These are phyloP conservation scores for Thalpophila matura DNA, from an alignment of 2,888 invertebrate species.

Conservation along the genomic window DNA sequence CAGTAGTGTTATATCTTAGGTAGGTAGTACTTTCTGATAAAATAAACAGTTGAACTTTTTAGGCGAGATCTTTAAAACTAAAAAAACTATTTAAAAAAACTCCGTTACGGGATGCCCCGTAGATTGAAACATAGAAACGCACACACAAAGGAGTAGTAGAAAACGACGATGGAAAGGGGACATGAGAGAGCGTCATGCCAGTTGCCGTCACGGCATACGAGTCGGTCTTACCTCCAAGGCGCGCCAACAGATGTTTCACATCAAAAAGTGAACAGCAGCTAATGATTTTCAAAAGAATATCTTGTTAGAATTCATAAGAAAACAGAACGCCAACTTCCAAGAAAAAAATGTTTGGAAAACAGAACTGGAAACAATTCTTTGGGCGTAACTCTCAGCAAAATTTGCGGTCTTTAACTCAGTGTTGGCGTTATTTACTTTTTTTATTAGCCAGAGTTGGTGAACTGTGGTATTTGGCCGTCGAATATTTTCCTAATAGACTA, in stretches of 20 bases:
- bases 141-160: no score
- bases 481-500: slow-evolving; percentile 69
- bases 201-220: no score
- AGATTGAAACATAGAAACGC: no score
- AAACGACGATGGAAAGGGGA: no score
- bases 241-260: no score
- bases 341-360: slow-evolving; percentile 26
- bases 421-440: slow-evolving; percentile 47
- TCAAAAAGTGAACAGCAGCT: no score
- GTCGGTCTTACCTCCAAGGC: no score
- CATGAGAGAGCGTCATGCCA: no score
- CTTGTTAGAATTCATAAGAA: slow-evolving; percentile 21
- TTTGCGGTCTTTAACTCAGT: slow-evolving; percentile 46
- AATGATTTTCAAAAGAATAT: slow-evolving; percentile 5
- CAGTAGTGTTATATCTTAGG: slow-evolving; percentile 24
- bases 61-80: background rate
- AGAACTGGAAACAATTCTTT: slow-evolving; percentile 41
- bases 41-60: slow-evolving; percentile 5
- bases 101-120: no score
- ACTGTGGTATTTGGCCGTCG: slow-evolving; percentile 51
- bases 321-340: slow-evolving; percentile 16
- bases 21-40: background rate
- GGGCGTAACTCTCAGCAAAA: slow-evolving; percentile 38
- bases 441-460: slow-evolving; percentile 49
- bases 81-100: background rate